Evolutionary conservation across 2,888 invertebrate species (phyloP).

Genomic region (Drosophila ustulata): DNA sequence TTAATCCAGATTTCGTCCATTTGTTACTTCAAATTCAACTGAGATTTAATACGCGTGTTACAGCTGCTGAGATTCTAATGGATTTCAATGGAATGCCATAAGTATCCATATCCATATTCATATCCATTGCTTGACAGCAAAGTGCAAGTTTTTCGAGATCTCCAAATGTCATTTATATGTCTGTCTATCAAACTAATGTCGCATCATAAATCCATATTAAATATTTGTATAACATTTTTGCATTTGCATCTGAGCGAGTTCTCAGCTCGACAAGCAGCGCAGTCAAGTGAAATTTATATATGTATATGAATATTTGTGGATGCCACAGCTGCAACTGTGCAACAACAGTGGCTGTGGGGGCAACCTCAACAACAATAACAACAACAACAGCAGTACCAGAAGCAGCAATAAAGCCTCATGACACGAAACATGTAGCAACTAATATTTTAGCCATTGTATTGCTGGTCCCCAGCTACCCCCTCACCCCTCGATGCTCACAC

Average conservation of each 20-base stretch:
- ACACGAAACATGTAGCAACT: conserved; percentile 78
- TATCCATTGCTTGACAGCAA: not conserved
- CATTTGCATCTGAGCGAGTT: conserved; percentile 31
- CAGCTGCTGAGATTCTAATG: not conserved
- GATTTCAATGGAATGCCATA: not conserved
- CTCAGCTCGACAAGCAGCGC: conserved; percentile 3
- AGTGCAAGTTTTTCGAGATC: not conserved
- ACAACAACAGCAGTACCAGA: conserved; percentile 31
- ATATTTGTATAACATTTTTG: conserved; percentile 46
- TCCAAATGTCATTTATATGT: conserved; percentile 8
- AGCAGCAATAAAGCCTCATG: conserved; percentile 64
- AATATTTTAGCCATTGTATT: conserved; percentile 70
- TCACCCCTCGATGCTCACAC: not conserved
- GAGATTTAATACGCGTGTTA: not conserved
- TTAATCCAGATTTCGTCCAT: not conserved
- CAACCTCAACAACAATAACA: conserved; percentile 21
- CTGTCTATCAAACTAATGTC: conserved; percentile 26
- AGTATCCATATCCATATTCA: not conserved
- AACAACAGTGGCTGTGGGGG: conserved; percentile 1
- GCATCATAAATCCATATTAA: conserved; percentile 41
- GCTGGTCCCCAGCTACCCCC: conserved; percentile 5
- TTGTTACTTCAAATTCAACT: not conserved
- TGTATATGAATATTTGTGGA: conserved; percentile 48
- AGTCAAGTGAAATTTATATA: conserved; percentile 23
- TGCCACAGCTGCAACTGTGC: conserved; percentile 34